phyloP scores from a whole-genome alignment of 30 jellyfish, hydroid and myxozoan species.

The Aurelia sp. region DNA sequence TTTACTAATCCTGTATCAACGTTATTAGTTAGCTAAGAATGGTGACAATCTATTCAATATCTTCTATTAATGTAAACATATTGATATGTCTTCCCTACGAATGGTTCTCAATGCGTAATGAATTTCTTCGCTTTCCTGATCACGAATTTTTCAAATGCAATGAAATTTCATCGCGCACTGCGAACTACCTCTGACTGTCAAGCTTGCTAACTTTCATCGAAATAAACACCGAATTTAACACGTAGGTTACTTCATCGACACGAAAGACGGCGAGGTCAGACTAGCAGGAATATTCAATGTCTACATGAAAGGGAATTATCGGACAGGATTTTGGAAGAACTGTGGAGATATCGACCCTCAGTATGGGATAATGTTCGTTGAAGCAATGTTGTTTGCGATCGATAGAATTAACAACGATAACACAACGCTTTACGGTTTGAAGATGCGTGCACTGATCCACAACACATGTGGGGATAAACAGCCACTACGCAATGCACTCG shows the following conservation, averaged over 20 bases:
- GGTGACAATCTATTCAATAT: too few relatives aligned
- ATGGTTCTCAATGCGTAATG: too few relatives aligned
- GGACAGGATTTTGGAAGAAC: background rate
- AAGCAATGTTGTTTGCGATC: slow-evolving; percentile 83
- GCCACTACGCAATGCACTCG: slow-evolving; percentile 36
- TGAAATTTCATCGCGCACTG: too few relatives aligned
- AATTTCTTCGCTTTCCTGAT: too few relatives aligned
- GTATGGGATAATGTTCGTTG: slow-evolving; percentile 80
- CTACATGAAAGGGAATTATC: slow-evolving; percentile 38
- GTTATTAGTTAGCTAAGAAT: too few relatives aligned
- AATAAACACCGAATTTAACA: too few relatives aligned
- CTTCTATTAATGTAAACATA: too few relatives aligned
- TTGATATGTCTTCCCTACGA: too few relatives aligned
- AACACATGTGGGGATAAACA: slow-evolving; percentile 78
- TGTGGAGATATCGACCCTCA: slow-evolving; percentile 74
- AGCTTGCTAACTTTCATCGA: too few relatives aligned
- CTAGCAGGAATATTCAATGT: slow-evolving; percentile 61
- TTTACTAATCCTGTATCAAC: too few relatives aligned
- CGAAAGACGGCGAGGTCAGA: slow-evolving; percentile 38
- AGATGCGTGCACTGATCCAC: slow-evolving; percentile 46
- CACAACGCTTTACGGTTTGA: slow-evolving; percentile 37
- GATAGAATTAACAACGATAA: slow-evolving; percentile 58
- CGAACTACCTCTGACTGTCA: too few relatives aligned
- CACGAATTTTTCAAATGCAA: too few relatives aligned
- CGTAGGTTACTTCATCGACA: background rate